Evolutionary conservation across 2,797 vertebrate species (phyloP).

Genomic region (Pantherophis vulpinus): DNA sequence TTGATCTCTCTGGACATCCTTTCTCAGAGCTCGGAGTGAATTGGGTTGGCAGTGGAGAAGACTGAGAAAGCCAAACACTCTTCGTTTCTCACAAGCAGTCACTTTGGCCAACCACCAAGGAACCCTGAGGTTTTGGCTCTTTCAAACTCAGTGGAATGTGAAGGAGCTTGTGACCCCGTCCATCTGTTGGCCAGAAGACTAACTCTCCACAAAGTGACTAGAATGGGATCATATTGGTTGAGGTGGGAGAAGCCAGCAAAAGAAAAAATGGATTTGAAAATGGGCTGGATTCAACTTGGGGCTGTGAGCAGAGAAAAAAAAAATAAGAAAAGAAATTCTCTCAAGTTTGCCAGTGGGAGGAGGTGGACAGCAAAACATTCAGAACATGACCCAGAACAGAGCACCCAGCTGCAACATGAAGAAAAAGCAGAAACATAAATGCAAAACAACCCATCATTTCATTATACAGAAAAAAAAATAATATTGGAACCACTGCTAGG

Average conservation of each 20-base stretch:
- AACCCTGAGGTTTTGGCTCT: not conserved
- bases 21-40: not conserved
- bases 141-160: not conserved
- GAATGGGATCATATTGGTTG: not conserved
- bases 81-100: not conserved
- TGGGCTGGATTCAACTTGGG: not conserved
- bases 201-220: not conserved
- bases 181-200: not conserved
- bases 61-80: not conserved
- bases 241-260: not conserved
- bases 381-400: not conserved
- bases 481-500: not conserved
- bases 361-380: not conserved
- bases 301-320: not conserved
- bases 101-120: not conserved
- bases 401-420: not conserved
- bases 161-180: not conserved
- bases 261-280: not conserved
- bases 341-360: not conserved
- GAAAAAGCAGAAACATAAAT: not conserved
- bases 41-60: not conserved
- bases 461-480: not conserved
- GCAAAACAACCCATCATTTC: not conserved
- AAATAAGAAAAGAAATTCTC: not conserved
- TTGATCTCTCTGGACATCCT: not conserved